A percentile compares a stretch with the other conserved stretches of the same genome.
These are phyloP conservation scores for Xanthia icteritia DNA, from an alignment of 2,888 invertebrate genomes.

Conservation along the genomic window DNA sequence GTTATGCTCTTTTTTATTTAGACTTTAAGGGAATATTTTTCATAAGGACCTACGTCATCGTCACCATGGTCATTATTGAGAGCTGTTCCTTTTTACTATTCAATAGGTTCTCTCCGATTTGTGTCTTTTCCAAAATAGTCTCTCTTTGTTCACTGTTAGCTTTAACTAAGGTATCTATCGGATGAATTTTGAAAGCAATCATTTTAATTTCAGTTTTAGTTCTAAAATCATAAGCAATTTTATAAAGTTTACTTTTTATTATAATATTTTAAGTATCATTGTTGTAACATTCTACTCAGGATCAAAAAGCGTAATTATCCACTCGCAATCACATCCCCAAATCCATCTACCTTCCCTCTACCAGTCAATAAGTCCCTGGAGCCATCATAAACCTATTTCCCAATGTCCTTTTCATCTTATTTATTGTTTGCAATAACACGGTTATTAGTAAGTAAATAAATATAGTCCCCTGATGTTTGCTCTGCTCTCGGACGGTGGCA, in stretches of 20 bases:
- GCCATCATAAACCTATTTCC: slow-evolving; percentile 89
- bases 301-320: neutral
- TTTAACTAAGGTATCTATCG: neutral
- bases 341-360: slow-evolving; percentile 22
- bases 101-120: neutral
- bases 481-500: slow-evolving; percentile 82
- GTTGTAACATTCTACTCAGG: neutral
- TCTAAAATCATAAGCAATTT: neutral
- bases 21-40: neutral
- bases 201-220: neutral
- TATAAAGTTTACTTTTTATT: neutral
- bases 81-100: neutral
- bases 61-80: neutral
- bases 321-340: slow-evolving; percentile 6
- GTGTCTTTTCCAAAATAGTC: neutral
- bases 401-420: slow-evolving; percentile 86
- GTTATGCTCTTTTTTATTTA: neutral
- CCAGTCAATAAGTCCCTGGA: slow-evolving; percentile 78
- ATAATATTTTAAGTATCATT: too few species aligned
- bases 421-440: slow-evolving; percentile 86
- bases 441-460: slow-evolving; percentile 90
- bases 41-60: too few species aligned
- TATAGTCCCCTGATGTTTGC: slow-evolving; percentile 87
- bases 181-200: neutral
- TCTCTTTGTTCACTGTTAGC: neutral